A percentile compares a stretch with the other conserved stretches of the same genome.
phyloP scores from a whole-genome alignment of 2,888 invertebrate species.

The Chalcis sispes region DNA sequence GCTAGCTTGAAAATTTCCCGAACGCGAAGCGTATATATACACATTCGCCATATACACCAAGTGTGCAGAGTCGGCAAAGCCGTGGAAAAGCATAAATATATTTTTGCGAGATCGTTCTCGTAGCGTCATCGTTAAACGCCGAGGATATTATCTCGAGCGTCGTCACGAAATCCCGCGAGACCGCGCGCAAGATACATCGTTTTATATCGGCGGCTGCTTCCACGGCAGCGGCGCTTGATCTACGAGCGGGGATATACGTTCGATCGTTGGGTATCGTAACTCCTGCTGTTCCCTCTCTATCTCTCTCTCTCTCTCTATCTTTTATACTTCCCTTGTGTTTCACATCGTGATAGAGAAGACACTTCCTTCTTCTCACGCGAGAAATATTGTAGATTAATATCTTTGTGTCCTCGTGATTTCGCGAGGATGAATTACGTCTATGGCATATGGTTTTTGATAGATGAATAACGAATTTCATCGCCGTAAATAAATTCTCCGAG shows the following conservation, averaged over 20 bases:
- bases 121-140: slow-evolving; percentile 68
- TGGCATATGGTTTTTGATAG: slow-evolving; percentile 44
- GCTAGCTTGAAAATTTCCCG: not conserved
- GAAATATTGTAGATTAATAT: slow-evolving; percentile 48
- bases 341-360: not conserved
- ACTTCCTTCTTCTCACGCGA: slow-evolving; percentile 47
- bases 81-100: slow-evolving; percentile 67
- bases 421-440: not conserved
- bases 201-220: slow-evolving; percentile 47
- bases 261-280: too few relatives aligned
- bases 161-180: slow-evolving; percentile 62
- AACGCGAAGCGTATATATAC: slow-evolving; percentile 30
- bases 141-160: slow-evolving; percentile 70
- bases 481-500: not conserved
- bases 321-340: not conserved
- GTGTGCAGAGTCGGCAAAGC: not conserved
- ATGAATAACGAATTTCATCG: slow-evolving; percentile 40
- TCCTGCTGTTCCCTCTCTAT: too few relatives aligned
- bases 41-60: not conserved
- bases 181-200: slow-evolving; percentile 21
- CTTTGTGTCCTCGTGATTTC: slow-evolving; percentile 54
- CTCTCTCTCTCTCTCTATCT: not conserved
- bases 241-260: slow-evolving; percentile 59
- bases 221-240: slow-evolving; percentile 49
- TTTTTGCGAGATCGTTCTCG: slow-evolving; percentile 66